Evolutionary conservation across 2,797 vertebrate genomes (phyloP).

Genomic region (Hybognathus amarus): DNA sequence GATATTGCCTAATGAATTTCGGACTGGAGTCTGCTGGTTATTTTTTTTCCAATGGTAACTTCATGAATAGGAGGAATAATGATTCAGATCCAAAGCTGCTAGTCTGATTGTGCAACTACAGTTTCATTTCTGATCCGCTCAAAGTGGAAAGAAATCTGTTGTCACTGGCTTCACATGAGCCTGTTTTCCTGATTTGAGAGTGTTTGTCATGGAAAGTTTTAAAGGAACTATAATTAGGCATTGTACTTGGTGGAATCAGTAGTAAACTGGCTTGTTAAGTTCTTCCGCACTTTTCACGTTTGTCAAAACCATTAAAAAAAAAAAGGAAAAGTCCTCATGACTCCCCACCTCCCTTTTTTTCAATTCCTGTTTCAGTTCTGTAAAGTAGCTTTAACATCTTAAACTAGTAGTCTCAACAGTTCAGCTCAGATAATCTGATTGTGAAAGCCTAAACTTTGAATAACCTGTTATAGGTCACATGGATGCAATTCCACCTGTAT

Average conservation of each 20-base stretch:
- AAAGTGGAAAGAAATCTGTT: not conserved
- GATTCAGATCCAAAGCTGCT: not conserved
- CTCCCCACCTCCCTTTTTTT: too few species aligned
- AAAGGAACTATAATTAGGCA: too few species aligned
- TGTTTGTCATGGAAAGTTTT: not conserved
- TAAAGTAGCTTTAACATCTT: not conserved
- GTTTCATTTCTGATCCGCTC: not conserved
- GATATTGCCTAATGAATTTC: not conserved
- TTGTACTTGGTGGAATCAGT: not conserved
- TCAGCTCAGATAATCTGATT: not conserved
- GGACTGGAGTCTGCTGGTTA: not conserved
- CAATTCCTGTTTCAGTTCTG: not conserved
- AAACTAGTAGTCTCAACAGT: not conserved
- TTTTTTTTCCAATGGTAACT: not conserved
- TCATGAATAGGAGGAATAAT: not conserved
- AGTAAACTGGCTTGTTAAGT: not conserved
- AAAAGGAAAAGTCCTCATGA: too few species aligned
- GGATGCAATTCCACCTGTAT: not conserved
- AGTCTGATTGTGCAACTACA: too few species aligned
- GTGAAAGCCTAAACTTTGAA: slow-evolving; percentile 15
- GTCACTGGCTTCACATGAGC: not conserved
- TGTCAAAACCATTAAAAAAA: not conserved
- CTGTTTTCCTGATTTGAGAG: not conserved
- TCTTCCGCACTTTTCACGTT: not conserved
- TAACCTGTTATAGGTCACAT: not conserved